phyloP scores from a whole-genome alignment of 2,797 vertebrate genomes.

The Epinephelus coioides region DNA sequence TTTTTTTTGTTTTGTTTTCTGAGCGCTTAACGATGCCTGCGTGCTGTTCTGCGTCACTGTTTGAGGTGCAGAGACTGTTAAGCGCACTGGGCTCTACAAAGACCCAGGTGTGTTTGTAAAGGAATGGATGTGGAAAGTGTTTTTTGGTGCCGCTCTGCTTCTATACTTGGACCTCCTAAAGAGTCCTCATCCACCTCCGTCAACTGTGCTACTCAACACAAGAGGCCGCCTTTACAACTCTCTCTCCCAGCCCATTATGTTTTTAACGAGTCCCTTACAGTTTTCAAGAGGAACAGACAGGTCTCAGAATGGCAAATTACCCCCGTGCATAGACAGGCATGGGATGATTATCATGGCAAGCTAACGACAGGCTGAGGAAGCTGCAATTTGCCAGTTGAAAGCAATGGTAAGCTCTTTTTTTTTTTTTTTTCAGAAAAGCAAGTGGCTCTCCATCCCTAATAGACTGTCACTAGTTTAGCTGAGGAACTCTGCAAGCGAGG shows the following conservation, averaged over 20 bases:
- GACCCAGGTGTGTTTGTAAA: conserved; percentile 78
- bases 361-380: conserved; percentile 80
- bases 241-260: conserved; percentile 72
- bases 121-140: conserved; percentile 50
- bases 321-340: conserved; percentile 70
- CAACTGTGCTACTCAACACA: conserved; percentile 67
- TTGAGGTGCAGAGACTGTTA: conserved; percentile 11
- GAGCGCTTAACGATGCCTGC: conserved; percentile 10
- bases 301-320: conserved; percentile 84
- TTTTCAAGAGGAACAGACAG: conserved; percentile 79
- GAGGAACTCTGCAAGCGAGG: conserved; percentile 50
- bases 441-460: conserved; percentile 75
- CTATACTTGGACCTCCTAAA: conserved; percentile 72
- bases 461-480: conserved; percentile 73
- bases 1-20: conserved; percentile 23
- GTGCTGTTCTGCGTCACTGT: conserved; percentile 2
- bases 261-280: conserved; percentile 80
- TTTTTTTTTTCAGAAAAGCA: conserved; percentile 53
- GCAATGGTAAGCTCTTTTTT: conserved; percentile 61
- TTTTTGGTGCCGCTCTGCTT: conserved; percentile 49
- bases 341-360: conserved; percentile 80
- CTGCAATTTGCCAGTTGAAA: conserved; percentile 85
- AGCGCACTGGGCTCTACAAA: conserved; percentile 57
- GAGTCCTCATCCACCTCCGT: conserved; percentile 72
- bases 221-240: conserved; percentile 73